A percentile compares a stretch with the other conserved stretches of the same genome.
Conservation (phyloP, 1,140 invertebrate species). For the Calliopsis andreniformis region DNA sequence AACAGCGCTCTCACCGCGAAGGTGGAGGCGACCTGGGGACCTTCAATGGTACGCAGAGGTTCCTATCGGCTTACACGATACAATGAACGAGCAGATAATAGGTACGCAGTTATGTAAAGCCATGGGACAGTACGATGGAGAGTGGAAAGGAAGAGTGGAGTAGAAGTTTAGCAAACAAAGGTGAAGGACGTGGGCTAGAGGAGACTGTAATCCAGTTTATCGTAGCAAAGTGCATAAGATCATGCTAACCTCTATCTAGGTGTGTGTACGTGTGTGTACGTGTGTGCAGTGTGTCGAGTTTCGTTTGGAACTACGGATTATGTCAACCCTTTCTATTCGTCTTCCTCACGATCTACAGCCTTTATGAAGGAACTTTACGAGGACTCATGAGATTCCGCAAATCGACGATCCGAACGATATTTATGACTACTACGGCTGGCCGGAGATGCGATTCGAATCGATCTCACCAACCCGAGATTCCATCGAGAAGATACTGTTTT, state of each 20-base stretch:
- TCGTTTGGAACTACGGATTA: slow-evolving; percentile 66
- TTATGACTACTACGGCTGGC: not conserved
- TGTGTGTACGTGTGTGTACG: no score
- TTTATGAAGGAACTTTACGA: slow-evolving; percentile 45
- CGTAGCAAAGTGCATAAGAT: slow-evolving; percentile 70
- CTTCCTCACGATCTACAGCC: slow-evolving; percentile 20
- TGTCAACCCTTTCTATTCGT: slow-evolving; percentile 41
- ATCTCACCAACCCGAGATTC: slow-evolving; percentile 3
- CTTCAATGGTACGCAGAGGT: not conserved
- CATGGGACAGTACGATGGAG: not conserved
- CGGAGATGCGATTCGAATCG: not conserved
- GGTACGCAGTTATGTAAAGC: slow-evolving; percentile 23
- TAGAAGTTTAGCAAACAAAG: not conserved
- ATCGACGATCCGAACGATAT: not conserved
- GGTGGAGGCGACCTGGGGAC: not conserved
- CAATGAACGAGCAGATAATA: slow-evolving; percentile 64
- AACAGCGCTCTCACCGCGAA: slow-evolving; percentile 23
- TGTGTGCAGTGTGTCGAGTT: slow-evolving; percentile 68
- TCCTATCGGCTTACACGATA: slow-evolving; percentile 43
- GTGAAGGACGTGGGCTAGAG: slow-evolving; percentile 17
- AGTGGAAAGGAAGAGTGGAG: not conserved
- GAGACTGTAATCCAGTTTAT: slow-evolving; percentile 70
- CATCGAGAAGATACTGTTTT: not conserved
- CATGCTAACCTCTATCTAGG: slow-evolving; percentile 67
- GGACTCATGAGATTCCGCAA: slow-evolving; percentile 3